Base-by-base conservation (phyloP, 2,888 invertebrate genomes). In the Hololepta plana region DNA sequence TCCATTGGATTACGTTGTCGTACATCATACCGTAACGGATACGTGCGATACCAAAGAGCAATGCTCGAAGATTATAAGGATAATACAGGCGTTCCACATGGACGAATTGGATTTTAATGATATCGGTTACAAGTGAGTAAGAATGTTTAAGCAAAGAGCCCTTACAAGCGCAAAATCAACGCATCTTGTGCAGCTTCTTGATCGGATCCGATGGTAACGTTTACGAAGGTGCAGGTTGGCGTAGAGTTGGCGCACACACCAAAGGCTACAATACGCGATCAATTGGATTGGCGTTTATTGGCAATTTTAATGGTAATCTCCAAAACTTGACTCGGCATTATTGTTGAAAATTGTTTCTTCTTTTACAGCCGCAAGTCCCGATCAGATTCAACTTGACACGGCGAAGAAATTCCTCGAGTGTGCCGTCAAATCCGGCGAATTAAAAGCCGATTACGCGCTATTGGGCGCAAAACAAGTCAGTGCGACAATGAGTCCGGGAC, bases 211-310 rank as follows among this genome's bases (percentile, higher is more conserved):
- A 67, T 41, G 69, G 67, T 1, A 60, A 55, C 29, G 49, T 69
- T 10, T 71, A 67, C 31, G 67, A 68, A 47, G 69, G 67, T 4
- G 53, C 57, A 2, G 67, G 67, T 0, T 70, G 68, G 67, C 51
- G 50, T 27, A 49, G 46, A 32, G 57, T 62, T 8, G 69, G 69
- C 1, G 63, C 64, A 0, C 69, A 69, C 33, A 67, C 68, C 0
- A 40, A 40, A 12, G 52, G 54, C 1, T 67, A 60, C 35, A 69
- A 69, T 34, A 50, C 46, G 13, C 58, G 53, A 38, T 57, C 68
- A 1, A 36, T 68, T 2, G 61, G 62, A 2, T 51, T 70, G n/a
- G 57, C 58, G 3, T 68, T 71, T 29, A 57, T 70, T 15, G 71
- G 70, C 9, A 55, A 60, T 35, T 67, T 59, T 36, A 47, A 48